phyloP scores from a whole-genome alignment of 30 jellyfish, hydroid and myxozoan genomes.

The Nemopilema nomurai region DNA sequence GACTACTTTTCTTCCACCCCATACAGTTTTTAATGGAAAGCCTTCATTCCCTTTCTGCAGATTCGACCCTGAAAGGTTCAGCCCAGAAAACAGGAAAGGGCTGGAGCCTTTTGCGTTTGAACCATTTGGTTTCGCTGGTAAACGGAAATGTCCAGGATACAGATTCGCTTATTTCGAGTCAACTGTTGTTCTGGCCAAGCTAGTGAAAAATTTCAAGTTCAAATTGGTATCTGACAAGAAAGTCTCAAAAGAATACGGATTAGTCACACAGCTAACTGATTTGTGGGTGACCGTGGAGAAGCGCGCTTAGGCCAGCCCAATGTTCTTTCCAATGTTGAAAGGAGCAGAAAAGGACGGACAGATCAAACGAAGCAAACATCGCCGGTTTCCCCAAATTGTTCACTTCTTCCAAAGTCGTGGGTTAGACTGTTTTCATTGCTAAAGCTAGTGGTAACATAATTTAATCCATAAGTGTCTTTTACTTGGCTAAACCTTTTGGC shows the following conservation, averaged over 20 bases:
- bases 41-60: slow-evolving; percentile 40
- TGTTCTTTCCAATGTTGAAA: not conserved
- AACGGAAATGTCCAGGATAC: slow-evolving; percentile 93
- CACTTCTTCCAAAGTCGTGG: too few relatives aligned
- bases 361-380: too few relatives aligned
- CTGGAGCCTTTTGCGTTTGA: slow-evolving; percentile 70
- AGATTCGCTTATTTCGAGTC: slow-evolving; percentile 79
- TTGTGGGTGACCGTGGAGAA: slow-evolving; percentile 67
- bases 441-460: too few relatives aligned
- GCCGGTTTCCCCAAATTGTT: too few relatives aligned
- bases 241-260: slow-evolving; percentile 26
- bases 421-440: too few relatives aligned
- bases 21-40: too few relatives aligned
- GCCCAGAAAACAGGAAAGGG: slow-evolving; percentile 58
- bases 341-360: not conserved
- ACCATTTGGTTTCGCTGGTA: slow-evolving; percentile 97
- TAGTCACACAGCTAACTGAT: slow-evolving; percentile 78
- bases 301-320: slow-evolving; percentile 25
- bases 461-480: too few relatives aligned
- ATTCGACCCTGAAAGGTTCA: slow-evolving; percentile 92
- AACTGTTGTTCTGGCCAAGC: slow-evolving; percentile 41
- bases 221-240: slow-evolving; percentile 55
- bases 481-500: too few relatives aligned
- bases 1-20: too few relatives aligned
- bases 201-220: slow-evolving; percentile 71